phyloP scores from a whole-genome alignment of 1,140 invertebrate species.

The Neelides sp. region DNA sequence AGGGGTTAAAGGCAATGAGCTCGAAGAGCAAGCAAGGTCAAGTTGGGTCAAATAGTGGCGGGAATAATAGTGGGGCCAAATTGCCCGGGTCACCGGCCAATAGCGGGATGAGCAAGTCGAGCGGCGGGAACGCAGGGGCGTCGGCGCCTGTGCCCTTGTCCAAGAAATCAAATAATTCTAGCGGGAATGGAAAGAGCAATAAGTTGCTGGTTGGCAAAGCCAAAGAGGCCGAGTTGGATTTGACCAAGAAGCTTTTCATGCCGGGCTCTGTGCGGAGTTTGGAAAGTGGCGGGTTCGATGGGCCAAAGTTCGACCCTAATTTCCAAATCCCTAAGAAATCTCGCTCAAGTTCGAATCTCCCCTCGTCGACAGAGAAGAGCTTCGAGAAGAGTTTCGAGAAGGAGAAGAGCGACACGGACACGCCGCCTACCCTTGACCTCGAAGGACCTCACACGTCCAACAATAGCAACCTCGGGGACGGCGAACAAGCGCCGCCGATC shows the following conservation, averaged over 20 bases:
- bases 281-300: constrained; percentile 19
- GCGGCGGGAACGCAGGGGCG: neutral
- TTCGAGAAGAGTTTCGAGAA: too few relatives aligned
- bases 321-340: constrained; percentile 31
- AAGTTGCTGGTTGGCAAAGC: too few relatives aligned
- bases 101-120: neutral
- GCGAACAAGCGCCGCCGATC: neutral
- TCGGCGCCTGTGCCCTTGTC: neutral
- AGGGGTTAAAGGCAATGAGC: neutral
- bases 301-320: constrained; percentile 26
- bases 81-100: neutral
- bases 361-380: neutral
- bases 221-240: constrained; percentile 21
- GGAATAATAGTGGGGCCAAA: neutral
- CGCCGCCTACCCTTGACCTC: neutral
- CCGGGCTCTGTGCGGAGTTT: constrained; percentile 19
- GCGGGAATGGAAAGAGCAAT: too few relatives aligned
- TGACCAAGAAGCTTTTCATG: constrained; percentile 26
- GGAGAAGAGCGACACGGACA: too few relatives aligned
- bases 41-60: constrained; percentile 35
- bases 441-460: neutral
- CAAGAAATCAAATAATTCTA: too few relatives aligned
- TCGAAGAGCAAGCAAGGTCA: constrained; percentile 34
- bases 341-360: neutral
- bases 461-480: neutral